Conservation (phyloP, 2,888 invertebrate genomes). For the Sinodicranocentrus sp. region DNA sequence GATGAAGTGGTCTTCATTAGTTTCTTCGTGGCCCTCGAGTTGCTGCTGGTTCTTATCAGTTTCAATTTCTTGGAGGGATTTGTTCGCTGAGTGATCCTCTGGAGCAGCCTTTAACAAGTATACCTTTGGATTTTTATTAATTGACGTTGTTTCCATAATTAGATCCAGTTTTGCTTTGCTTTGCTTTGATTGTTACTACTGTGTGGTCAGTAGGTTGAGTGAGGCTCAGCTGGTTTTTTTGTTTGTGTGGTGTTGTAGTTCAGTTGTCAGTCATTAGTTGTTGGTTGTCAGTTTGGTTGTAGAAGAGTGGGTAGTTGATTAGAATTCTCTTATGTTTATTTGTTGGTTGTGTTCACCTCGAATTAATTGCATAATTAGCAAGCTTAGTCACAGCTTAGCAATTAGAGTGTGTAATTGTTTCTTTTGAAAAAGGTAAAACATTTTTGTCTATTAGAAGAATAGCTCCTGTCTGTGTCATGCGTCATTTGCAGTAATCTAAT, state of each 20-base stretch:
- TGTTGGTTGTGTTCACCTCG: no score
- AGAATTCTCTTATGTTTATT: no score
- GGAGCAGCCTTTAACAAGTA: conserved; percentile 62
- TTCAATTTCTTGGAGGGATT: background rate
- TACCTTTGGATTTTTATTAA: conserved; percentile 19
- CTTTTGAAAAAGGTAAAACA: no score
- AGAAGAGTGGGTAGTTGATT: no score
- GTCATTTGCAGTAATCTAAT: no score
- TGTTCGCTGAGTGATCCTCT: background rate
- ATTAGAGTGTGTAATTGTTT: no score
- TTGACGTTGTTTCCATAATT: background rate
- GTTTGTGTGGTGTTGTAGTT: background rate
- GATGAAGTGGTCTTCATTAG: conserved; percentile 52
- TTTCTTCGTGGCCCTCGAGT: background rate
- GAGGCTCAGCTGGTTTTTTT: background rate
- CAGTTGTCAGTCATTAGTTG: background rate
- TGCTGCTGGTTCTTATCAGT: background rate
- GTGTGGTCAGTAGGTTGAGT: background rate
- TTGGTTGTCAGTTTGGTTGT: no score
- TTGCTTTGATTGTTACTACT: background rate
- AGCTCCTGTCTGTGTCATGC: no score
- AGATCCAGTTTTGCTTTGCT: background rate
- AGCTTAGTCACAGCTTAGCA: no score
- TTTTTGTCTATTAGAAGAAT: no score
- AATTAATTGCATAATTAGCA: no score